A percentile compares a stretch with the other conserved stretches of the same genome.
Conservation (phyloP, 2,797 vertebrate genomes). For the Smutsia temminckii region DNA sequence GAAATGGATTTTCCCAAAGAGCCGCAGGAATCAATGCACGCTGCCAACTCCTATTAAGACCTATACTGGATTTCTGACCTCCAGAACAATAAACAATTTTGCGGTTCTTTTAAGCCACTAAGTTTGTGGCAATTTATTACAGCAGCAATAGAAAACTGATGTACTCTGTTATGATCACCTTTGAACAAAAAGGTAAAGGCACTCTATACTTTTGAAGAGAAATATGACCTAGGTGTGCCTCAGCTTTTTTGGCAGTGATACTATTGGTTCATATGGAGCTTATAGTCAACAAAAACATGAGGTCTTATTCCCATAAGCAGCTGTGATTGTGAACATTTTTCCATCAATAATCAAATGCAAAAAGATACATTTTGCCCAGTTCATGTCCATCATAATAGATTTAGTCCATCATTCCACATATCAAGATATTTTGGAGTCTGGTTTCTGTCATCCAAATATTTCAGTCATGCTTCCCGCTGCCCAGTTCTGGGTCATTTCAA, state of each 20-base stretch:
- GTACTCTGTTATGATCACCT: not conserved
- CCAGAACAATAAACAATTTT: not conserved
- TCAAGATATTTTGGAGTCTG: slow-evolving; percentile 43
- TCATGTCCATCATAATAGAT: slow-evolving; percentile 17
- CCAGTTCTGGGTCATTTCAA: not conserved
- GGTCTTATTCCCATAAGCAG: not conserved
- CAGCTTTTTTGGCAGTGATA: not conserved
- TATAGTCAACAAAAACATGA: not conserved
- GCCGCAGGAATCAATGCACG: not conserved
- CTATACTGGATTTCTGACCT: not conserved
- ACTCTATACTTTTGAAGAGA: slow-evolving; percentile 10
- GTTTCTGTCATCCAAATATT: slow-evolving; percentile 40
- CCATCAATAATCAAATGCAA: slow-evolving; percentile 53
- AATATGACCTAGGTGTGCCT: not conserved
- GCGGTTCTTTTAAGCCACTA: not conserved
- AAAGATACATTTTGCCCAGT: not conserved
- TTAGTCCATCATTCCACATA: not conserved
- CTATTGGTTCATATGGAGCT: not conserved
- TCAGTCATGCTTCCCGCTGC: not conserved
- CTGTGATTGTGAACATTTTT: not conserved
- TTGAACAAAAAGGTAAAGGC: slow-evolving; percentile 17
- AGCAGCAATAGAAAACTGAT: not conserved
- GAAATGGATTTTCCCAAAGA: not conserved
- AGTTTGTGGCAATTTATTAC: not conserved
- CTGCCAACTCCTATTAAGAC: not conserved